Evolutionary conservation across 2,888 invertebrate species (phyloP).

Genomic region (Dryadula phaetusa): DNA sequence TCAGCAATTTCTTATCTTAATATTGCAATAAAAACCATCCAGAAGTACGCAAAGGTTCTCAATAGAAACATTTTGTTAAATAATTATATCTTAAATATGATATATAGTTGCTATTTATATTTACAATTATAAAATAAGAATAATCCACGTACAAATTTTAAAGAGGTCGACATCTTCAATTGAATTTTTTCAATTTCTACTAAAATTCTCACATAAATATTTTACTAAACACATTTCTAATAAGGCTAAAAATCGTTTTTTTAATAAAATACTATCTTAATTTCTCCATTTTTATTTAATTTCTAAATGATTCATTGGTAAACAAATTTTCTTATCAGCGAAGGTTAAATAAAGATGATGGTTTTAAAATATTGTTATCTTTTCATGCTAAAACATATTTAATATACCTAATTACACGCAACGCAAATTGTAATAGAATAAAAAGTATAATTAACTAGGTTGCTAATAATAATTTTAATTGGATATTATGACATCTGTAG

Average conservation of each 20-base stretch:
- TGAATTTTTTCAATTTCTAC: too few species aligned
- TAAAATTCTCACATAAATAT: too few species aligned
- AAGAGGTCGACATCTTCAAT: too few species aligned
- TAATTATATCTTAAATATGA: too few species aligned
- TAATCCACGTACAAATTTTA: too few species aligned
- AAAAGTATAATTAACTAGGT: slow-evolving; percentile 9
- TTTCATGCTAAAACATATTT: slow-evolving; percentile 2
- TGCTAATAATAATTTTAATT: slow-evolving; percentile 17
- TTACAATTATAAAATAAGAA: too few species aligned
- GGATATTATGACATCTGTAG: slow-evolving; percentile 51
- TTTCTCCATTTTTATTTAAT: not conserved
- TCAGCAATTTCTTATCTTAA: not conserved
- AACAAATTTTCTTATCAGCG: not conserved
- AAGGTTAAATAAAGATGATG: slow-evolving; percentile 20
- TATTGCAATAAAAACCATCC: too few species aligned
- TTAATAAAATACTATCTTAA: not conserved
- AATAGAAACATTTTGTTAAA: too few species aligned
- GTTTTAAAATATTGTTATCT: slow-evolving; percentile 14
- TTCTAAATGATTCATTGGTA: slow-evolving; percentile 16
- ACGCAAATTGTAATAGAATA: not conserved
- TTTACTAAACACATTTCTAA: too few species aligned
- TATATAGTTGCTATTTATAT: too few species aligned
- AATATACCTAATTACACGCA: not conserved
- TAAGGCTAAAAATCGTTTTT: too few species aligned
- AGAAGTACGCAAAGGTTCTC: too few species aligned